Evolutionary conservation across 2,797 vertebrate genomes (phyloP).

Genomic region (Pygocentrus nattereri): DNA sequence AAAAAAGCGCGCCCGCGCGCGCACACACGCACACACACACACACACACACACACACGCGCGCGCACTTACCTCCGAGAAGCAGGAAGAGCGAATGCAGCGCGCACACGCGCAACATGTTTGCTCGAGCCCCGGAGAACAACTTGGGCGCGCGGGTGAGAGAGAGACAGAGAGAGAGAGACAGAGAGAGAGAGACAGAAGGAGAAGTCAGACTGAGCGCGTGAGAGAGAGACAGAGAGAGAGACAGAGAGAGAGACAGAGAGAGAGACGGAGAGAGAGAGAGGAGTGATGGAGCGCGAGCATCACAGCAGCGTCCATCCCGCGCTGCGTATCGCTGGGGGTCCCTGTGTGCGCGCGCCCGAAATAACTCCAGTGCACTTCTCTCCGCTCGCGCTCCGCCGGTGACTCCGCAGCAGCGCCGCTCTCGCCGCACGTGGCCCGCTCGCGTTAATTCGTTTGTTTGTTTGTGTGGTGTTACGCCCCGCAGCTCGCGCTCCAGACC

Average conservation of each 20-base stretch:
- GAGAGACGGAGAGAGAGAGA: not conserved
- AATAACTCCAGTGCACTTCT: not conserved
- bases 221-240: not conserved
- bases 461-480: not conserved
- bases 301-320: not conserved
- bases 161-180: not conserved
- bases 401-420: too few species aligned
- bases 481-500: not conserved
- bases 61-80: conserved; percentile 24
- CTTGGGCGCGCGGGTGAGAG: not conserved
- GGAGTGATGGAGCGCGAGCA: not conserved
- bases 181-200: not conserved
- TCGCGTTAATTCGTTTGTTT: not conserved
- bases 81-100: conserved; percentile 10
- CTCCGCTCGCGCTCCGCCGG: too few species aligned
- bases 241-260: not conserved
- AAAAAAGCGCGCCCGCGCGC: too few species aligned
- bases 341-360: not conserved
- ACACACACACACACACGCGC: not conserved
- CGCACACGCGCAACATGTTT: conserved; percentile 25
- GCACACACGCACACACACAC: not conserved
- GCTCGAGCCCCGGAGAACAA: not conserved
- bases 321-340: not conserved
- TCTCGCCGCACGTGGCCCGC: not conserved
- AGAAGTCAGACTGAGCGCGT: not conserved